phyloP scores from a whole-genome alignment of 2,888 invertebrate species.

The Xestia xanthographa region DNA sequence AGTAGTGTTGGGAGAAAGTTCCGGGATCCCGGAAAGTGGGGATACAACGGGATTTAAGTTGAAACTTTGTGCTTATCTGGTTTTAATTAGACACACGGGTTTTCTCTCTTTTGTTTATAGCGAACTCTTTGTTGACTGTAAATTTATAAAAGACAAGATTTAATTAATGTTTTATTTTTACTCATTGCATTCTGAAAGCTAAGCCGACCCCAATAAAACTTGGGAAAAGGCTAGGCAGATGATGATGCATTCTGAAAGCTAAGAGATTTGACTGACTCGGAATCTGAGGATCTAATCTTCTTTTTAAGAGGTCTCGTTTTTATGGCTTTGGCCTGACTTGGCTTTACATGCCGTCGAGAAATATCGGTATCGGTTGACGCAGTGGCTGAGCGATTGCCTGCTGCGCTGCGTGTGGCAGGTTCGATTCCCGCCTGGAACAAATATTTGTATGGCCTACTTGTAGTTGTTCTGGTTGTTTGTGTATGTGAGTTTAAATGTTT shows the following conservation, averaged over 20 bases:
- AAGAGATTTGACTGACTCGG: neutral
- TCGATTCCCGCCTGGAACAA: too few relatives aligned
- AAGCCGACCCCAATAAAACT: too few relatives aligned
- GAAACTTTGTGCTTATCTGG: conserved; percentile 4
- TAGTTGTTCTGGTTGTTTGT: neutral
- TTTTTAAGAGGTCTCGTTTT: too few relatives aligned
- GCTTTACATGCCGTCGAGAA: too few relatives aligned
- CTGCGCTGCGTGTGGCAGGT: too few relatives aligned
- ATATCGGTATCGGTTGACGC: too few relatives aligned
- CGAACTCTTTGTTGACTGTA: neutral
- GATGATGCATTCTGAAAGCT: neutral
- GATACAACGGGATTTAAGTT: conserved; percentile 17
- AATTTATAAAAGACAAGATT: neutral
- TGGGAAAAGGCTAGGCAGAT: too few relatives aligned
- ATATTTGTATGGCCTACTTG: too few relatives aligned
- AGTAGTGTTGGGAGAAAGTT: conserved; percentile 53
- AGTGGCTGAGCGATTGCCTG: too few relatives aligned
- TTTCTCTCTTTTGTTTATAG: neutral
- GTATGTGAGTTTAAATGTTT: neutral
- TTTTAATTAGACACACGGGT: conserved; percentile 18
- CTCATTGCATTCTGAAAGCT: neutral
- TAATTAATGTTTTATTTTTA: neutral
- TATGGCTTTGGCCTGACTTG: too few relatives aligned
- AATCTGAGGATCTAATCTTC: neutral
- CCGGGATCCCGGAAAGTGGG: conserved; percentile 22